These are phyloP conservation scores for Anarhynchus alexandrinus DNA, from an alignment of 2,113 vertebrate genomes.

Conservation along the genomic window DNA sequence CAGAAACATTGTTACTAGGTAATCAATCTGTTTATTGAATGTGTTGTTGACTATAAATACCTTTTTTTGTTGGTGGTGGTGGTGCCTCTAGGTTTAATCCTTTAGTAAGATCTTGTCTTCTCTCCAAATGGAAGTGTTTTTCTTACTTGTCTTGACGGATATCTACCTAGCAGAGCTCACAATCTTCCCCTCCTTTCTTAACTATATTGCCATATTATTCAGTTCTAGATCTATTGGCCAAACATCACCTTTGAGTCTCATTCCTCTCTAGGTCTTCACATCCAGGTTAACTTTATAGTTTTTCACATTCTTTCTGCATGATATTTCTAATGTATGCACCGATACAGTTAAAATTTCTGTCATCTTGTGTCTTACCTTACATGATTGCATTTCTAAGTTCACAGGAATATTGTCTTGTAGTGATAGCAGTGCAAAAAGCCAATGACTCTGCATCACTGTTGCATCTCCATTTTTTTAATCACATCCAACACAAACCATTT, in stretches of 20 bases:
- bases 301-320: background rate
- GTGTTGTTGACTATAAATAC: background rate
- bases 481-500: background rate
- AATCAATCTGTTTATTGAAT: background rate
- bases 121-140: background rate
- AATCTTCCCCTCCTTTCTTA: background rate
- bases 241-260: background rate
- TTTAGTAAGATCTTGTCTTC: background rate
- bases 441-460: background rate
- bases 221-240: background rate
- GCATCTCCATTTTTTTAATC: background rate
- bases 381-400: background rate
- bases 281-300: background rate
- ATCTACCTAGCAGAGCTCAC: background rate
- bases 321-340: fast-evolving
- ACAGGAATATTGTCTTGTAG: background rate
- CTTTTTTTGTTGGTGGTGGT: background rate
- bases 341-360: background rate
- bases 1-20: background rate
- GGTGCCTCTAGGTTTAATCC: background rate
- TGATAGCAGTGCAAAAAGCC: background rate
- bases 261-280: background rate
- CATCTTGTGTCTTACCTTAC: background rate
- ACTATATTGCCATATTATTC: background rate
- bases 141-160: background rate